phyloP scores from a whole-genome alignment of 2,113 vertebrate species.

The Urocolius indicus region DNA sequence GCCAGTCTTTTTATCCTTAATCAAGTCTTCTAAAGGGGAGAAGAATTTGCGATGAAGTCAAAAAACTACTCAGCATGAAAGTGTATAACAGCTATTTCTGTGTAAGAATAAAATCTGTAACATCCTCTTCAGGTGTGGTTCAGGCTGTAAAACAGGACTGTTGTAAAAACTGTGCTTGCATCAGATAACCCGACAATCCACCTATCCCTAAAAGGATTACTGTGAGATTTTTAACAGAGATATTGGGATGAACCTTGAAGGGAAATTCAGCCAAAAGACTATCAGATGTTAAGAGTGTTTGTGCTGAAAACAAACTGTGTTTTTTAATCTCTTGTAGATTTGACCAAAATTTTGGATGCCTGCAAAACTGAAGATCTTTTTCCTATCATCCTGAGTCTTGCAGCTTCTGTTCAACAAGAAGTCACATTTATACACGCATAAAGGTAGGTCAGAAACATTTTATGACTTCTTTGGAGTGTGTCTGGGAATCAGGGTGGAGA shows the following conservation, averaged over 20 bases:
- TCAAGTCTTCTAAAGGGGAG: not conserved
- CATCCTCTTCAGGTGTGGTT: not conserved
- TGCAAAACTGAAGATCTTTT: not conserved
- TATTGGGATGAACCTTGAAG: not conserved
- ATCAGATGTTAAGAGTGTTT: not conserved
- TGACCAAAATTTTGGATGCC: not conserved
- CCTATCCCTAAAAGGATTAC: not conserved
- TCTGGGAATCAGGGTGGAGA: not conserved
- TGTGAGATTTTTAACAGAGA: not conserved
- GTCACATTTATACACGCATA: accelerated
- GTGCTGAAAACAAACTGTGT: not conserved
- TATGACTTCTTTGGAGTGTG: not conserved
- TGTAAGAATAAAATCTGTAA: not conserved
- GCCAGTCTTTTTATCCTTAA: not conserved
- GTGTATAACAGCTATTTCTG: not conserved
- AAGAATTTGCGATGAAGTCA: not conserved
- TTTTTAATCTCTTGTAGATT: not conserved
- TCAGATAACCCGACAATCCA: not conserved
- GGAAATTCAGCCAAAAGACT: not conserved
- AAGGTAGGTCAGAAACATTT: not conserved
- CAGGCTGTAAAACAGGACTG: not conserved
- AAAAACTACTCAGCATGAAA: not conserved
- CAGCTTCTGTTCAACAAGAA: not conserved
- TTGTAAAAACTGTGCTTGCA: not conserved
- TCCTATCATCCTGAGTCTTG: not conserved